Evolutionary conservation across 92 coral and sea anemone genomes (phyloP), one percentile per base, ranked within the genome.

Genomic region (Parazoanthus darwini): DNA sequence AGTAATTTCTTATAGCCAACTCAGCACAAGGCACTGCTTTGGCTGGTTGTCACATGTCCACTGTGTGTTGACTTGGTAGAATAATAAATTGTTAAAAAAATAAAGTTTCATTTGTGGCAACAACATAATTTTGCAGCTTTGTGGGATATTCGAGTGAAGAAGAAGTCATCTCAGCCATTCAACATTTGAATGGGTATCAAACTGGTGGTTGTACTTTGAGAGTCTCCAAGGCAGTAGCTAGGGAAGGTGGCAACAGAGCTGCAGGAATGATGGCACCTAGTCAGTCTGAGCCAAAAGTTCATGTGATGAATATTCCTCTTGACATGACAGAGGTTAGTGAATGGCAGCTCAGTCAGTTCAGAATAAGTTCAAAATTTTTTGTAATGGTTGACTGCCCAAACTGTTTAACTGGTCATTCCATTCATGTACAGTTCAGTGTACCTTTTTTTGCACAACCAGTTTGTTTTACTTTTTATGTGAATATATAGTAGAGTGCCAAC

Each of bases 241-340:
- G 86, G 48, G 91, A 91, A 15, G 82, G 93, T 68, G 89, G 73
- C 48, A 44, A 36, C 58, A 67, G 89, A 58, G 48, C 67, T 23
- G 3, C 72, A 58, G 72, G n/a, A 56, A 36, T 29, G 73, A 29
- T 10, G 0, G 85, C 22, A 11, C 25, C 48, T 8, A 33, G 71
- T 42, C 85, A 58, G 33, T 29, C 14, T 5, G 91, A 91, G 74
- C 89, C 77, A 78, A 94, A 92, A 88, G 95, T 90, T 54, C 95
- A 93, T 88, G 89, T 94, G 56, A 82, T 78, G 78, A 96, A 96
- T 88, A 93, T 96, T 38, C 99, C 99, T 3, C 50, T 91, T 42
- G 91, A 93, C 38, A 92, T 94, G 91, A 86, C 92, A 33, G 92
- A 93, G 94, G 99, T 96, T 90, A 80, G 85, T 83, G 79, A 44